Evolutionary conservation across 2,113 vertebrate species (phyloP).

Genomic region (Gasterosteus nipponicus): DNA sequence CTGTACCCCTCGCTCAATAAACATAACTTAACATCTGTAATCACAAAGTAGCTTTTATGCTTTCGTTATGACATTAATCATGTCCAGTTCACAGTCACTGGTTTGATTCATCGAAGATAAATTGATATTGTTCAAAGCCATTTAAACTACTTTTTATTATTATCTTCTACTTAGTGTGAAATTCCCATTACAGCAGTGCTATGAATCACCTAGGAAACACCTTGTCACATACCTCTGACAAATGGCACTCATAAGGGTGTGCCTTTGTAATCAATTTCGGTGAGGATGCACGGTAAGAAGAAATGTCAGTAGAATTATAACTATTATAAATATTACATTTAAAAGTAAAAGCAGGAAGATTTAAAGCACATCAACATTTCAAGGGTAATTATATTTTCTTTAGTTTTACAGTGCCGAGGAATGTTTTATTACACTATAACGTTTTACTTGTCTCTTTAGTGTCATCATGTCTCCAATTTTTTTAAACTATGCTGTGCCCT

Average conservation of each 20-base stretch:
- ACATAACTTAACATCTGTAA: background rate
- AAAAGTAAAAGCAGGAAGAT: slow-evolving; percentile 8
- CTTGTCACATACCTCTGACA: slow-evolving; percentile 42
- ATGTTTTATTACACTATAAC: slow-evolving; percentile 64
- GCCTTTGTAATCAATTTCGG: slow-evolving; percentile 29
- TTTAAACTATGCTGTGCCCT: slow-evolving; percentile 47
- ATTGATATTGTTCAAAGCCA: slow-evolving; percentile 2
- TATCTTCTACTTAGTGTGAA: slow-evolving; percentile 47
- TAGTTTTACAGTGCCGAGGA: slow-evolving; percentile 55
- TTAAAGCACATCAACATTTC: slow-evolving; percentile 46
- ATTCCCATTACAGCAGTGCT: slow-evolving; percentile 42
- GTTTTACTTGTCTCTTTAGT: slow-evolving; percentile 49
- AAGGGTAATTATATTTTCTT: slow-evolving; percentile 72
- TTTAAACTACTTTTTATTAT: slow-evolving; percentile 24
- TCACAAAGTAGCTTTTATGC: background rate
- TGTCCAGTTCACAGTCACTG: slow-evolving; percentile 15
- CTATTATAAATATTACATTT: too few species aligned
- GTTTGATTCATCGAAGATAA: slow-evolving; percentile 10
- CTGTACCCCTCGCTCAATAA: background rate
- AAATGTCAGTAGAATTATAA: background rate
- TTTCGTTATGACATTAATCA: background rate
- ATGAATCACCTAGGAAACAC: slow-evolving; percentile 57
- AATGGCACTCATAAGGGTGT: slow-evolving; percentile 38
- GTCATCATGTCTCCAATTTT: slow-evolving; percentile 49
- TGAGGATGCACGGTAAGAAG: slow-evolving; percentile 1